Evolutionary conservation across 2,888 invertebrate species (phyloP), one percentile per base, ranked within the genome.

Genomic region (Magallana nippona): DNA sequence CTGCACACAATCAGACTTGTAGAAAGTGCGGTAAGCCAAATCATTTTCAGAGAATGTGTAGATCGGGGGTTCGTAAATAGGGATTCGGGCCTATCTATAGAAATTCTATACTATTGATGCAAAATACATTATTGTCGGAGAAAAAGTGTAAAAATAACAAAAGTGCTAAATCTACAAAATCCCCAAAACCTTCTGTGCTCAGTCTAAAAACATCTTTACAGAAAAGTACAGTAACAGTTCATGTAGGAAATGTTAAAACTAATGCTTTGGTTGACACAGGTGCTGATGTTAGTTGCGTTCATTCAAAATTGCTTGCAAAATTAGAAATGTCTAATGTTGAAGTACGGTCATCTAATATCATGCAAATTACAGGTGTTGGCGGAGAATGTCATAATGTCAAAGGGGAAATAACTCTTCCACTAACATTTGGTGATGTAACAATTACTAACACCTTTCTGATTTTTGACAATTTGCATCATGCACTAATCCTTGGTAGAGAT

Each of bases 401-500:
- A 32, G 60, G 60, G 17, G 60, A 60, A 60, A 19, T 60, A n/a
- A 19, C n/a, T 60, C n/a, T 60, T n/a, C 60, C 60, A 17, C n/a
- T 60, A n/a, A 60, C 60, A 60, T n/a, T 60, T n/a, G n/a, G 60
- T 60, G 60, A 60, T 19, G n/a, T 19, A 60, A n/a, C 60, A n/a
- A 17, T 60, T n/a, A 60, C 60, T 60, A 60, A 60, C 60, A 60
- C 17, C n/a, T 60, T 60, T 19, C 60, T 60, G 17, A 19, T 60
- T 60, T 60, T 60, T 60, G 17, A 17, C n/a, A 60, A 60, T 19
- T 60, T 60, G 60, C 60, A 60, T 60, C 60, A 60, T 19, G 17
- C 60, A 60, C 60, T 60, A n/a, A 60, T 60, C n/a, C 60, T 60
- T 60, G 60, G 60, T 60, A 60, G 60, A 60, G 60, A 60, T 19